Base-by-base conservation (phyloP, 2,113 vertebrate genomes). In the Alethe diademata region DNA sequence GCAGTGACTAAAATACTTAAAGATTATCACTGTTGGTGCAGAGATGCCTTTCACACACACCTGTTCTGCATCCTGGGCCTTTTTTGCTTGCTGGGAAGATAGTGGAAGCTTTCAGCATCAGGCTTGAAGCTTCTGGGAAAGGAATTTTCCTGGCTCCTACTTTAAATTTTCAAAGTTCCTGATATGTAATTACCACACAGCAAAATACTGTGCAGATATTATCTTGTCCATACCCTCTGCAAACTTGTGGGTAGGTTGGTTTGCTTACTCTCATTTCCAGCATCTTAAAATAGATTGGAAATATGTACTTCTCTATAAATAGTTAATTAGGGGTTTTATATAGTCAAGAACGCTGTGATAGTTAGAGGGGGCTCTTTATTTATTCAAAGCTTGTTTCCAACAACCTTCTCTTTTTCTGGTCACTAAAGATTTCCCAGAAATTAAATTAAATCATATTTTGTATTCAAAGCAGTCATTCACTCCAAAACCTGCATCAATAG, bases 231-330 rank as follows among this genome's bases (percentile, higher is more conserved):
- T 84, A 45, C 43, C 26, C 83, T 75, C 61, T 65, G 36, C 48
- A 90, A 94, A 95, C 57, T 75, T 64, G 65, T 75, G 96, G 92
- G 86, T 84, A 92, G 72, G 65, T 28, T 92, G 88, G 88, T 81
- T 93, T 93, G 67, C 86, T 94, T 95, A 90, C 61, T 90, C 69
- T 65, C 22, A 64, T 88, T 93, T 93, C 42, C 54, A 92, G 78
- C 33, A 58, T 60, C 92, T 95, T 57, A 90, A 97, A 96, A 96
- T 90, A 95, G 90, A 93, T 9, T 84, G 65, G 71, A 93, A 96
- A 92, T 54, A 95, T 5, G 53, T 66, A 86, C 75, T 61, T 92
- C 60, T 92, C 83, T 95, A 93, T 93, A 96, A 95, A 94, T 86
- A 97, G 74, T 92, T 94, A 83, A 95, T 95, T 90, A 86, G 24